A percentile compares a stretch with the other conserved stretches of the same genome.
These are phyloP conservation scores for Otis tarda DNA, from an alignment of 2,113 vertebrate species.

Conservation along the genomic window DNA sequence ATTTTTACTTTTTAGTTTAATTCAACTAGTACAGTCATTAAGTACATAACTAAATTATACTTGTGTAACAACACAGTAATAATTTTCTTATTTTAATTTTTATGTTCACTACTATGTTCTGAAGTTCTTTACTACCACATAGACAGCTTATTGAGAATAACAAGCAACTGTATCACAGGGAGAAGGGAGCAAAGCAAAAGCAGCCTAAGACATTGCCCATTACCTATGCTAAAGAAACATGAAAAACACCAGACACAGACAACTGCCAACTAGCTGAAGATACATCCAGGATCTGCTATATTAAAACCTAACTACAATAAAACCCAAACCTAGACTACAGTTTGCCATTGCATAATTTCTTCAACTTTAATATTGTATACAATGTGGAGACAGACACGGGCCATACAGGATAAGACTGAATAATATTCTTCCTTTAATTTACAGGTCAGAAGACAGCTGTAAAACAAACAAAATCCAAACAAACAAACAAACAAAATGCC, in stretches of 20 bases:
- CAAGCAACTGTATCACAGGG: not conserved
- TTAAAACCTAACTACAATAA: not conserved
- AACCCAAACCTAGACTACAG: not conserved
- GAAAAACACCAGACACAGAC: not conserved
- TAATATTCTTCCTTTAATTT: not conserved
- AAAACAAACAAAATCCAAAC: not conserved
- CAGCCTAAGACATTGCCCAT: fast-evolving
- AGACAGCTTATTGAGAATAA: not conserved
- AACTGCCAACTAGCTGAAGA: not conserved
- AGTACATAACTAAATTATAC: not conserved
- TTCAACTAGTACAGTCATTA: not conserved
- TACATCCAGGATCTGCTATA: not conserved
- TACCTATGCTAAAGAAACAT: not conserved
- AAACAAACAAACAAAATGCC: not conserved
- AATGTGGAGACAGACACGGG: not conserved
- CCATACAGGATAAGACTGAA: not conserved
- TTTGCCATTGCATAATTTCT: not conserved
- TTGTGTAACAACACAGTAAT: not conserved
- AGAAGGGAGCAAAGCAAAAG: not conserved
- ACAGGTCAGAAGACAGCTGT: not conserved
- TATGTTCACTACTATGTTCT: not conserved
- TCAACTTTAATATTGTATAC: not conserved
- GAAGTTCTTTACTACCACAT: not conserved
- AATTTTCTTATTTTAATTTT: not conserved
- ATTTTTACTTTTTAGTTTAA: not conserved